These are phyloP conservation scores for Albula goreensis DNA, from an alignment of 2,113 vertebrate genomes.

Conservation along the genomic window DNA sequence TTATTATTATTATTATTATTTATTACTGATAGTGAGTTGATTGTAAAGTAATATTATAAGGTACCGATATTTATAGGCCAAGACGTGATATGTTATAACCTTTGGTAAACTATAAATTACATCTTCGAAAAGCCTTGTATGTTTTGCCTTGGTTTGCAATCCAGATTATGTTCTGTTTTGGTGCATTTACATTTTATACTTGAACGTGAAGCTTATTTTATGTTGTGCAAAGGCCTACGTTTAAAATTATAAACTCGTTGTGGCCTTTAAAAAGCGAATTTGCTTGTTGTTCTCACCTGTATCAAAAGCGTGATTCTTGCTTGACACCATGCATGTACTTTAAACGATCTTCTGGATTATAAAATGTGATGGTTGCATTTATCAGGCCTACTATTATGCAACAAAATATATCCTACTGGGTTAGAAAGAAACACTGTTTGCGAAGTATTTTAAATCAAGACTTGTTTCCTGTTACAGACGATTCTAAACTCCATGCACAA, in stretches of 20 bases:
- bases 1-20: background rate
- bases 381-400: background rate
- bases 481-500: conserved; percentile 99
- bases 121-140: background rate
- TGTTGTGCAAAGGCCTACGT: background rate
- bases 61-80: too few relatives aligned
- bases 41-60: too few relatives aligned
- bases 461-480: conserved; percentile 74
- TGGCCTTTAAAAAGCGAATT: background rate
- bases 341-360: background rate
- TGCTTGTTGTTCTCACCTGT: background rate
- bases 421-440: background rate
- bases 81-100: background rate
- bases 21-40: background rate
- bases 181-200: background rate
- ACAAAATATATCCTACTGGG: background rate
- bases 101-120: background rate
- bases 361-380: background rate
- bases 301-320: background rate
- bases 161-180: background rate
- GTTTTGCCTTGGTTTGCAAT: too few relatives aligned
- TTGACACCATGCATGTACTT: background rate
- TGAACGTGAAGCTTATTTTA: background rate
- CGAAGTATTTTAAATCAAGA: conserved; percentile 33
- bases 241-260: background rate